phyloP scores from a whole-genome alignment of 2,113 vertebrate species.

The Cyrtonyx montezumae region DNA sequence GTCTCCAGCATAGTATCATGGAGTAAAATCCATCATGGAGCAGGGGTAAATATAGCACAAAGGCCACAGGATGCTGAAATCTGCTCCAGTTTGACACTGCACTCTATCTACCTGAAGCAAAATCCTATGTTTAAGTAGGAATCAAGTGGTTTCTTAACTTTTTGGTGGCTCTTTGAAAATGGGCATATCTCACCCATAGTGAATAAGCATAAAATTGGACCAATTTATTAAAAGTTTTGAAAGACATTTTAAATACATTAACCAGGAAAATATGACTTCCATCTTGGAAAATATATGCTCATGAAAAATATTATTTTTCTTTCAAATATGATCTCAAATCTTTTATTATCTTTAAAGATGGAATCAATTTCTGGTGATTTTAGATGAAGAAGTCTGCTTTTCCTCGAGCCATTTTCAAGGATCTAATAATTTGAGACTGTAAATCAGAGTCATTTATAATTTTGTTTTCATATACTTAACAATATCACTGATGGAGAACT shows the following conservation, averaged over 20 bases:
- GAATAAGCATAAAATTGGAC: not conserved
- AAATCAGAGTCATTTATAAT: not conserved
- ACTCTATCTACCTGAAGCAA: not conserved
- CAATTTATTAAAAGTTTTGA: not conserved
- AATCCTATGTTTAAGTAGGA: not conserved
- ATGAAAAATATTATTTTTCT: not conserved
- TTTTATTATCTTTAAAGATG: not conserved
- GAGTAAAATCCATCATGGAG: not conserved
- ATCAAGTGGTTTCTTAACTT: not conserved
- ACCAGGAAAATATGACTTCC: not conserved
- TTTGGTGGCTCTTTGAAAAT: not conserved
- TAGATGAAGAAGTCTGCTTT: not conserved
- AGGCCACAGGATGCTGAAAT: not conserved
- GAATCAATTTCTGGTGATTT: not conserved
- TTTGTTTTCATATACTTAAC: conserved; percentile 34
- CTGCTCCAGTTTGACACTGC: not conserved
- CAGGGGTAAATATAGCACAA: not conserved
- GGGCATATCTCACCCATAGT: not conserved
- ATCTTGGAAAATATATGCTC: not conserved
- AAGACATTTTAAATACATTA: not conserved
- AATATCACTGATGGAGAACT: conserved; percentile 12
- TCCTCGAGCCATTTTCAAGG: not conserved
- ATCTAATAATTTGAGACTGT: not conserved
- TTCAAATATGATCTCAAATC: not conserved
- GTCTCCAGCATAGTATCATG: not conserved